Evolutionary conservation across 1,140 invertebrate genomes (phyloP).

Genomic region (Drosophila murphyi): DNA sequence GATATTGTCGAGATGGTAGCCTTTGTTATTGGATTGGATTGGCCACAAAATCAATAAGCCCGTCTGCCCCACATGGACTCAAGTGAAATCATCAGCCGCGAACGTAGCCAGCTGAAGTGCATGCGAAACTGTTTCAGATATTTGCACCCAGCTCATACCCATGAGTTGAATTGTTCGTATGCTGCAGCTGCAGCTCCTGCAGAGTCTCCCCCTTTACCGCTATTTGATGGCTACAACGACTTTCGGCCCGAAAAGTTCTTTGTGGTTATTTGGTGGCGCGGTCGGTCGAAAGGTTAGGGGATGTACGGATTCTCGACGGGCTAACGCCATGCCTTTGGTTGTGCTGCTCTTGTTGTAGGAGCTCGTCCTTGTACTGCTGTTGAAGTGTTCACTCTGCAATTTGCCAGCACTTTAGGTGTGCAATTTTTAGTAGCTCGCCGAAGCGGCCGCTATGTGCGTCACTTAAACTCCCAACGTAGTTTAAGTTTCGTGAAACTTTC

Average conservation of each 20-base stretch:
- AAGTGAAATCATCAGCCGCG: constrained; percentile 40
- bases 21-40: background rate
- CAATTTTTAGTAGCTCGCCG: constrained; percentile 78
- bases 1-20: background rate
- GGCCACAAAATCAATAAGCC: constrained; percentile 39
- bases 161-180: constrained; percentile 24
- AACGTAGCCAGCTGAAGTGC: constrained; percentile 58
- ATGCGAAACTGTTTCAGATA: constrained; percentile 61
- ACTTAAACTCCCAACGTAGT: constrained; percentile 62
- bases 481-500: constrained; percentile 52
- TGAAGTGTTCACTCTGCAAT: constrained; percentile 69
- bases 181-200: constrained; percentile 20
- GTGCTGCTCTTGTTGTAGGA: background rate
- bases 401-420: constrained; percentile 78
- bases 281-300: constrained; percentile 25
- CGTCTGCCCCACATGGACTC: background rate
- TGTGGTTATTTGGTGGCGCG: constrained; percentile 58
- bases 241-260: constrained; percentile 74
- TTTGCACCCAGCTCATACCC: constrained; percentile 26
- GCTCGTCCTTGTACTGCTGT: constrained; percentile 21
- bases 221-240: constrained; percentile 75
- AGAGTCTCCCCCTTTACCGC: background rate
- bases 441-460: constrained; percentile 77
- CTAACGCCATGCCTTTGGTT: constrained; percentile 33
- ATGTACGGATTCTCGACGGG: constrained; percentile 40